phyloP scores from a whole-genome alignment of 2,888 invertebrate species.

The Mactromeris polynyma region DNA sequence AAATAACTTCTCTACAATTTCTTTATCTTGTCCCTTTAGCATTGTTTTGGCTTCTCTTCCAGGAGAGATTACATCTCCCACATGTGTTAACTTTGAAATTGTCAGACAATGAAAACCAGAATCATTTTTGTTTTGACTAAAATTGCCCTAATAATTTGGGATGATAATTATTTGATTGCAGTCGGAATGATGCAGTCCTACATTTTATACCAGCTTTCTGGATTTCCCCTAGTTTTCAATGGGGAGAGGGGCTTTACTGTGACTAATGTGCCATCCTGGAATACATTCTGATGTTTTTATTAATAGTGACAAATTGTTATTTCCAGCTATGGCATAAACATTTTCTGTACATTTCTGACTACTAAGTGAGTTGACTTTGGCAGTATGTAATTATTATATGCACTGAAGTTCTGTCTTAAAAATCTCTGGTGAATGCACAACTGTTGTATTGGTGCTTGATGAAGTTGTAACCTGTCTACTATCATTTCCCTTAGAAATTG shows the following conservation, averaged over 20 bases:
- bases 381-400: slow-evolving; percentile 6
- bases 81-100: not conserved
- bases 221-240: too few relatives aligned
- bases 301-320: not conserved
- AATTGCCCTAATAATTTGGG: not conserved
- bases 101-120: not conserved
- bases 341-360: not conserved
- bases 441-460: not conserved
- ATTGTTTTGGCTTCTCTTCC: not conserved
- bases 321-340: not conserved
- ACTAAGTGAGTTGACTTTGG: not conserved
- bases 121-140: not conserved
- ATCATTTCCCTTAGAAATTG: not conserved
- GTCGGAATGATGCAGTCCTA: too few relatives aligned
- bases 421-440: not conserved
- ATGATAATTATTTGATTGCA: not conserved
- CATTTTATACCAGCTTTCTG: too few relatives aligned
- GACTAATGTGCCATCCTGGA: too few relatives aligned
- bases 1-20: not conserved
- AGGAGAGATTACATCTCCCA: not conserved
- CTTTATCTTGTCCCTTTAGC: not conserved
- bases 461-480: not conserved
- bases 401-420: not conserved
- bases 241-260: not conserved
- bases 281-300: too few relatives aligned